Base-by-base conservation (phyloP, 2,888 invertebrate genomes). In the Macaria notata region DNA sequence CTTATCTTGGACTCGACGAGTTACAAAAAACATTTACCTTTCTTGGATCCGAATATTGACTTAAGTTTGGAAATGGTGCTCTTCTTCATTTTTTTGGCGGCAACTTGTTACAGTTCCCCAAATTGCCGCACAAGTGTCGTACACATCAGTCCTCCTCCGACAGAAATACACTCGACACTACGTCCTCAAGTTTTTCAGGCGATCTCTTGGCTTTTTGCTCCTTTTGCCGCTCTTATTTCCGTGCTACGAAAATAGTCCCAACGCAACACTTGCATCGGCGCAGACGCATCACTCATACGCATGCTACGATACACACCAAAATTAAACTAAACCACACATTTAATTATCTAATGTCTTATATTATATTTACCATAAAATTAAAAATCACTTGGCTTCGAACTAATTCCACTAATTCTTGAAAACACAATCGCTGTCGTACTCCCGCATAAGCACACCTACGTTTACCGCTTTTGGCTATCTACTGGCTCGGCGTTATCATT, bases 191-290 rank as follows among this genome's bases (percentile, higher is more conserved):
- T 89, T 90, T 89, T 90, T 89, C 83, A 85, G 83, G 75, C 83
- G 79, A 85, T 79, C 79, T 79, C 79, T 75, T 72, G 70, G 78
- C 85, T 86, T 90, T 91, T 91, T 90, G 89, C 84, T 89, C 88
- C 88, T 90, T 88, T 90, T 90, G 85, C 85, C 84, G 88, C 85
- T 89, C 88, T 89, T 91, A 91, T 89, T 91, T 91, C 91, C 90
- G 91, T 91, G 86, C 85, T 86, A 89, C 91, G 85, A 90, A 91
- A 91, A 91, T 91, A 91, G 90, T 86, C 75, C 78, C 78, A 80
- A 81, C 84, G 88, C 81, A 83, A 88, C 87, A 88, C 88, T 88
- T 87, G 86, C 84, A 87, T 75, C 81, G 84, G 78, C 76, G 84
- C 84, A 78, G 85, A 75, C 85, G 85, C 88, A 85, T 89, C 89